These are phyloP conservation scores for Mycetomoellerius zeteki DNA, from an alignment of 1,140 invertebrate species.

Conservation along the genomic window DNA sequence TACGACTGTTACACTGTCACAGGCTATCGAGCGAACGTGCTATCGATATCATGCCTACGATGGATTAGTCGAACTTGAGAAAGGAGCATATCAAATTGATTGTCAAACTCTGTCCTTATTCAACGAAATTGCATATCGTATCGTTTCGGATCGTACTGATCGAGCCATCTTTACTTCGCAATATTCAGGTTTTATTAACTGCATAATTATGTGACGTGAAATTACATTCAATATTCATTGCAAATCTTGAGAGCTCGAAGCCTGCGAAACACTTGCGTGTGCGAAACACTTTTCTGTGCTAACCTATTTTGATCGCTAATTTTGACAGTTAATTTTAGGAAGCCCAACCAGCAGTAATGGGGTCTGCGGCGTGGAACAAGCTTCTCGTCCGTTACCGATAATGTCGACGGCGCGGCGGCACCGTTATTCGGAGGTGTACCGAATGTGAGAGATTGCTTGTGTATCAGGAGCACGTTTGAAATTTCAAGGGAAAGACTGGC, in stretches of 20 bases:
- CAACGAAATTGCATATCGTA: background rate
- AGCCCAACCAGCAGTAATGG: slow-evolving; percentile 75
- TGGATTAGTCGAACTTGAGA: slow-evolving; percentile 42
- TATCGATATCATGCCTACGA: slow-evolving; percentile 27
- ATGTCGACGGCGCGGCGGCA: slow-evolving; percentile 64
- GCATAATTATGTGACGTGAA: slow-evolving; percentile 42
- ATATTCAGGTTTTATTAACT: slow-evolving; percentile 21
- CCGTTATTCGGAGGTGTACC: slow-evolving; percentile 46
- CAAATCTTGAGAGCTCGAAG: slow-evolving; percentile 45
- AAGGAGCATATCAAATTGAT: slow-evolving; percentile 22
- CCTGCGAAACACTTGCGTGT: slow-evolving; percentile 23
- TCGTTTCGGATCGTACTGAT: background rate
- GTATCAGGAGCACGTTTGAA: slow-evolving; percentile 67
- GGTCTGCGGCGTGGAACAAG: slow-evolving; percentile 68
- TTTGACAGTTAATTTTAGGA: slow-evolving; percentile 78
- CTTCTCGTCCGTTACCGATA: slow-evolving; percentile 76
- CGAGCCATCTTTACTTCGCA: background rate
- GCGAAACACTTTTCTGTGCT: slow-evolving; percentile 61
- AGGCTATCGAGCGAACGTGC: slow-evolving; percentile 17
- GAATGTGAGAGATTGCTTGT: slow-evolving; percentile 68
- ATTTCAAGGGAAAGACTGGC: slow-evolving; percentile 58
- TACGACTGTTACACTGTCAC: slow-evolving; percentile 20
- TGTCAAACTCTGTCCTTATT: background rate
- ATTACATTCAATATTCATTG: slow-evolving; percentile 48
- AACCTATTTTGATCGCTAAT: slow-evolving; percentile 78